Evolutionary conservation across 2,888 invertebrate species (phyloP), one percentile per base, ranked within the genome.

Genomic region (Melangyna quadrimaculata): DNA sequence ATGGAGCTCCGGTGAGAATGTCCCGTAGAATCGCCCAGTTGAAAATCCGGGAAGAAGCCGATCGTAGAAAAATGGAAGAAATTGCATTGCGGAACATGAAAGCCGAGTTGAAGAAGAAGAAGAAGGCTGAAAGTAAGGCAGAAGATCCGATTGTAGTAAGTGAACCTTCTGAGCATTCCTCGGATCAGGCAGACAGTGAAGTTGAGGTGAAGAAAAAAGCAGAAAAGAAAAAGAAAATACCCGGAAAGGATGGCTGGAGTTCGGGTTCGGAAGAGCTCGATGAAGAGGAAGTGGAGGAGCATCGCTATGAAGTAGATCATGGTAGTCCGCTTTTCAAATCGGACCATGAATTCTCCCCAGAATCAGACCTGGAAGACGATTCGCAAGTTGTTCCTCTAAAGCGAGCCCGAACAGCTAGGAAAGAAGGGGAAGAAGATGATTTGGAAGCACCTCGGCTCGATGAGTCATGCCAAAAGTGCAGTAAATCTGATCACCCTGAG

Each of bases 261-360:
- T 92, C 92, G 0, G 92, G 92, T 48, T 90, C 91, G 0, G 90
- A 92, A 81, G 93, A 92, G 70, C 92, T 93, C 65, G 93, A 93
- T 59, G 93, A 93, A 69, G 92, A 93, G 27, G 92, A 92, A 29
- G 93, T 93, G 45, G 92, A 93, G 72, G 93, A 92, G 6, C 92
- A 92, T 37, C 92, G 92, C 63, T 92, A 93, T 61, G 93, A 93
- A 51, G 93, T 93, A 14, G 93, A 93, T 87, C 93, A 92, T 6
- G 93, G 94, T 0, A 90, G 91, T 14, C 92, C 92, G n/a, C 91
- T 94, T 0, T 94, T 95, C 88, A 96, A 95, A 90, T 97, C 97
- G 0, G 98, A 98, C 91, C 98, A 98, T 89, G 98, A 98, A 92
- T 98, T 98, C 91, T 97, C 97, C 0, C 97, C 97, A 0, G 98